phyloP scores from a whole-genome alignment of 2,113 vertebrate genomes.

The Protobothrops flavoviridis region DNA sequence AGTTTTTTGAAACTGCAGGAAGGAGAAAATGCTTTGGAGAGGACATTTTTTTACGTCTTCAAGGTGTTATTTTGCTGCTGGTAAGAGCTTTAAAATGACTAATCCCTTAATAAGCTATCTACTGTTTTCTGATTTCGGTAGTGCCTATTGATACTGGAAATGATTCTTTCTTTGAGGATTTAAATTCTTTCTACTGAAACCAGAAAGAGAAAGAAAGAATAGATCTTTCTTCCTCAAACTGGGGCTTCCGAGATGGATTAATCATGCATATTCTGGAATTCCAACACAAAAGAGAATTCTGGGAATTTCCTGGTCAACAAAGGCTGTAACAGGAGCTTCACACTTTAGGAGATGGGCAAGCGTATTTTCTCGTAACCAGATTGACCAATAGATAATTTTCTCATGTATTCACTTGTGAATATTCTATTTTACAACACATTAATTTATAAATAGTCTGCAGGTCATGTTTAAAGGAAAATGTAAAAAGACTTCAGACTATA shows the following conservation, averaged over 20 bases:
- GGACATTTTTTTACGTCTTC: not conserved
- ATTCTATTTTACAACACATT: not conserved
- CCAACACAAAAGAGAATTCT: not conserved
- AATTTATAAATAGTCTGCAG: not conserved
- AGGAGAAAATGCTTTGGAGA: not conserved
- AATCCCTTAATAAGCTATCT: not conserved
- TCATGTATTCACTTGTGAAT: not conserved
- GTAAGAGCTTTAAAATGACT: not conserved
- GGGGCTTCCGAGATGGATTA: not conserved
- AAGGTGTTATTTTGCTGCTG: slow-evolving; percentile 7
- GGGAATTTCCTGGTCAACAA: not conserved
- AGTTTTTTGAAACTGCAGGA: not conserved
- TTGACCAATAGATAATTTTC: not conserved
- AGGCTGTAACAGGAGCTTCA: not conserved
- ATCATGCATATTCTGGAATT: not conserved
- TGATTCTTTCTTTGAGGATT: not conserved
- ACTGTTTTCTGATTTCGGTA: not conserved
- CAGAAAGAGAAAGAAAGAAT: not conserved
- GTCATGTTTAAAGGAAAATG: not conserved
- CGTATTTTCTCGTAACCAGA: not conserved
- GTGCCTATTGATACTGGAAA: not conserved
- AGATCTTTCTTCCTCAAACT: not conserved
- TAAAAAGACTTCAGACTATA: not conserved
- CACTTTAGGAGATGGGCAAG: not conserved
- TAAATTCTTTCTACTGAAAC: not conserved